Percentiles rank a stretch among this genome's conserved stretches.
Conservation (phyloP, 2,888 invertebrate genomes). For the Micropterix aruncella region DNA sequence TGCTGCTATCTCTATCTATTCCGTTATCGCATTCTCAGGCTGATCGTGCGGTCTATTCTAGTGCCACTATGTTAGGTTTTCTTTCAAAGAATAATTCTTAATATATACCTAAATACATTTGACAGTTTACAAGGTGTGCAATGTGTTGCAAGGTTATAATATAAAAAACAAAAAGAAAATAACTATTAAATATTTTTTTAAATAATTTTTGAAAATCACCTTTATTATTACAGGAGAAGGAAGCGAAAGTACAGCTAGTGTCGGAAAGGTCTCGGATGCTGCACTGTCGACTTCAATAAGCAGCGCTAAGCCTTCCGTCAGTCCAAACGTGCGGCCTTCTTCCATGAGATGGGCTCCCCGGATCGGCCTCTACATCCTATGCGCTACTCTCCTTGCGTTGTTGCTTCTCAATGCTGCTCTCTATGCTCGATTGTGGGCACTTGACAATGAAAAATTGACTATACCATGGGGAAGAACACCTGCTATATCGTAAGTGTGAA, state of each 20-base stretch:
- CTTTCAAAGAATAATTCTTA: too few species aligned
- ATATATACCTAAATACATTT: too few species aligned
- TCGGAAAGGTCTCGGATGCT: slow-evolving; percentile 2
- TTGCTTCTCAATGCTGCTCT: slow-evolving; percentile 54
- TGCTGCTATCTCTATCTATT: too few species aligned
- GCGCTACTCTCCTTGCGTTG: slow-evolving; percentile 31
- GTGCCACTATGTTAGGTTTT: too few species aligned
- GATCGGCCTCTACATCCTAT: background rate
- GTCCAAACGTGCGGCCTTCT: background rate
- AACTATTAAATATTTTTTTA: too few species aligned
- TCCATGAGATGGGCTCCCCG: background rate
- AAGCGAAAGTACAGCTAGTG: background rate
- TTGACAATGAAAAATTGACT: slow-evolving; percentile 33
- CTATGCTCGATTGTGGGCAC: slow-evolving; percentile 69
- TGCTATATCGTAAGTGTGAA: background rate
- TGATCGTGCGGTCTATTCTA: too few species aligned
- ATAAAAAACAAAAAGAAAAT: too few species aligned
- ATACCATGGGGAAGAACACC: slow-evolving; percentile 9
- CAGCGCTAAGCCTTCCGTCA: background rate
- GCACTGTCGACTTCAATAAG: slow-evolving; percentile 1
- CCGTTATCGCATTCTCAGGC: too few species aligned
- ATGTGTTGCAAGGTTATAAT: too few species aligned
- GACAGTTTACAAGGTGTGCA: too few species aligned
- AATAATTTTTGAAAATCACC: too few species aligned
- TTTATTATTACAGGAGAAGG: too few species aligned